These are phyloP conservation scores for Acrobasis consociella DNA, from an alignment of 2,888 invertebrate species.

Conservation along the genomic window DNA sequence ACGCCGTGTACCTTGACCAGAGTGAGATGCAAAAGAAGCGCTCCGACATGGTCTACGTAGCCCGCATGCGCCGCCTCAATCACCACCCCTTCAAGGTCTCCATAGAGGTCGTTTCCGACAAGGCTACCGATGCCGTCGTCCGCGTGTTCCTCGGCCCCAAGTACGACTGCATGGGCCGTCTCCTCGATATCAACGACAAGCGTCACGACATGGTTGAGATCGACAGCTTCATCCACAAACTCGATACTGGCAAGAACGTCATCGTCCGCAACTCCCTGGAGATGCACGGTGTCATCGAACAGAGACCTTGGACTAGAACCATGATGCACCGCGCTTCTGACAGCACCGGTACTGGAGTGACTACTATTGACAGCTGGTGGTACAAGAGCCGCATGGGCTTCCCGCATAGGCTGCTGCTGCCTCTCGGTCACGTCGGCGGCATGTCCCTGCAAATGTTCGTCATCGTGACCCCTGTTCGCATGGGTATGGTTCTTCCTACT, in stretches of 20 bases:
- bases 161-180: conserved; percentile 84
- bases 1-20: conserved; percentile 80
- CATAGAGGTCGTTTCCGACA: conserved; percentile 81
- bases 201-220: conserved; percentile 73
- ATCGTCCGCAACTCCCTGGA: conserved; percentile 87
- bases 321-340: conserved; percentile 49
- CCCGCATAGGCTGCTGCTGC: conserved; percentile 87
- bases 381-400: conserved; percentile 81
- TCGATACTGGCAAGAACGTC: conserved; percentile 86
- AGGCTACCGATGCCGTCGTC: conserved; percentile 83
- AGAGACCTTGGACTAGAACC: conserved; percentile 76
- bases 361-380: conserved; percentile 79
- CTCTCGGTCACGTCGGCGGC: conserved; percentile 86
- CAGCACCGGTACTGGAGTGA: conserved; percentile 72
- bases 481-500: conserved; percentile 67
- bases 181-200: conserved; percentile 74
- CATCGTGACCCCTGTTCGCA: conserved; percentile 81
- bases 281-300: conserved; percentile 84
- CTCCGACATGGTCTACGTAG: conserved; percentile 75
- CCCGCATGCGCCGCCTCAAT: conserved; percentile 85
- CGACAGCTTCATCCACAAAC: conserved; percentile 82
- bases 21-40: conserved; percentile 73
- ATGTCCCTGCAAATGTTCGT: conserved; percentile 85
- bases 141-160: conserved; percentile 88
- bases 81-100: conserved; percentile 85